Percentiles rank a stretch among this genome's conserved stretches.
phyloP scores from a whole-genome alignment of 2,888 invertebrate genomes.

The Auanema sp. region DNA sequence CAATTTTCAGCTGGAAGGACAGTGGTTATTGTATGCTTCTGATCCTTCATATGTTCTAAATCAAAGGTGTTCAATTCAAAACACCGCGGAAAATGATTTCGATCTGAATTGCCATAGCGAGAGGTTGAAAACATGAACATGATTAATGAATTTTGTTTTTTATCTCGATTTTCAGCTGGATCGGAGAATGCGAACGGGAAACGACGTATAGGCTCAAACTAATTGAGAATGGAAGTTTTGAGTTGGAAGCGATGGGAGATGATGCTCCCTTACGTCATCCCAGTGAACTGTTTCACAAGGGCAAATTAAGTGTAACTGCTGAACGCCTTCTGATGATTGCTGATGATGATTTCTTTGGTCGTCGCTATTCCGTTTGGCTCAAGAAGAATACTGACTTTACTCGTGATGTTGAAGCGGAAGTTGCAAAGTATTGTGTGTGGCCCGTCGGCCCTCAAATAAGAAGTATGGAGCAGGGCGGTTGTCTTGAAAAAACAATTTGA shows the following conservation, averaged over 20 bases:
- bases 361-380: conserved; percentile 45
- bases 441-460: conserved; percentile 40
- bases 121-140: conserved; percentile 16
- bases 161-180: conserved; percentile 28
- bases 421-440: conserved; percentile 38
- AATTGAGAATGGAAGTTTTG: conserved; percentile 33
- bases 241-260: conserved; percentile 23
- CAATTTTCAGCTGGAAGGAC: conserved; percentile 38
- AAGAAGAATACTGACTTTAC: conserved; percentile 22
- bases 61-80: conserved; percentile 33
- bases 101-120: conserved; percentile 26
- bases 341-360: conserved; percentile 40
- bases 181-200: conserved; percentile 43
- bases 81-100: conserved; percentile 24
- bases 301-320: conserved; percentile 29
- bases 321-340: conserved; percentile 21
- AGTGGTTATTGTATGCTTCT: conserved; percentile 43
- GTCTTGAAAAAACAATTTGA: no score
- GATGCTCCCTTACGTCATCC: conserved; percentile 30
- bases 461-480: conserved; percentile 8
- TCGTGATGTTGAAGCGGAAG: conserved; percentile 24
- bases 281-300: conserved; percentile 31
- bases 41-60: conserved; percentile 47
- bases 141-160: not conserved
- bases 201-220: conserved; percentile 26